phyloP scores from a whole-genome alignment of 2,888 invertebrate genomes.

The Noctua pronuba region DNA sequence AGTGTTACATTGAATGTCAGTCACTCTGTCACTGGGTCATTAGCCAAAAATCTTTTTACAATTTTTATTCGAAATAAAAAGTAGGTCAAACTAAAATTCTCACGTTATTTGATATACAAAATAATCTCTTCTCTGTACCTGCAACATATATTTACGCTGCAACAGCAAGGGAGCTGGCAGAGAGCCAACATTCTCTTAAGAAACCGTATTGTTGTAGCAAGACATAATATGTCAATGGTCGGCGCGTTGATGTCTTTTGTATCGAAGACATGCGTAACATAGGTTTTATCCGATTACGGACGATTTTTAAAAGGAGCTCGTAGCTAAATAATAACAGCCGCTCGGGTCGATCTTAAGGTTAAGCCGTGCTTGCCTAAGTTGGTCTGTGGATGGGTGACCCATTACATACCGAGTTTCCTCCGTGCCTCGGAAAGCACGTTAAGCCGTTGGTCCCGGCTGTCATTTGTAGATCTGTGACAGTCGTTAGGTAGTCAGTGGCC shows the following conservation, averaged over 20 bases:
- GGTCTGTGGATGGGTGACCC: no score
- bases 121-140: conserved; percentile 6
- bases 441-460: no score
- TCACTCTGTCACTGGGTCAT: conserved; percentile 48
- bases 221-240: conserved; percentile 23
- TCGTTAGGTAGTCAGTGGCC: no score
- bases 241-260: conserved; percentile 62
- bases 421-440: no score
- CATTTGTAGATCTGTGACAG: no score
- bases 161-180: conserved; percentile 39
- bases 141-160: conserved; percentile 24
- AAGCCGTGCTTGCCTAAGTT: no score
- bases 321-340: no score
- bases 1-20: conserved; percentile 27
- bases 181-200: conserved; percentile 50
- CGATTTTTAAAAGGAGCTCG: not conserved
- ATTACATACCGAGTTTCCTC: no score
- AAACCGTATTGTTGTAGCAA: conserved; percentile 19
- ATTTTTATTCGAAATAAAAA: not conserved
- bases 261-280: conserved; percentile 32
- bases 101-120: not conserved
- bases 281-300: conserved; percentile 16
- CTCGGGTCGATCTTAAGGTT: no score
- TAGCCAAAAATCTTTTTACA: not conserved
- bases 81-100: not conserved